Base-by-base conservation (phyloP, 1,140 invertebrate species). In the Teleopsis dalmanni region DNA sequence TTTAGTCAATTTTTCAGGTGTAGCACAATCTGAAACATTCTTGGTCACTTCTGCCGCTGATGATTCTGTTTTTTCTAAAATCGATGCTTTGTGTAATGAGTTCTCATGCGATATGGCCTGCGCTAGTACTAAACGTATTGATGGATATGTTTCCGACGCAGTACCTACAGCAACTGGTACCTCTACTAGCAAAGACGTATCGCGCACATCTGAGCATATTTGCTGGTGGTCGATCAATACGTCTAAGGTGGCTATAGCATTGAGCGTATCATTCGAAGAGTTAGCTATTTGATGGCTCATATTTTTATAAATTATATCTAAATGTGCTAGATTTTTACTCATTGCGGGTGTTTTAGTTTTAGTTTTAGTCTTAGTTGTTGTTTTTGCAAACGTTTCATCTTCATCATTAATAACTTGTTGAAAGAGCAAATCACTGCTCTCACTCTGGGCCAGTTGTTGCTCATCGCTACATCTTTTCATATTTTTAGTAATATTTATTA, bases 201-300 rank as follows among this genome's bases (percentile, higher is more conserved):
- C 61, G 64, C 64, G 58, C 54, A 58, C 61, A 56, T 67, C 64
- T 67, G 64, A 64, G 54, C 53, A 38, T 38, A 19, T 19, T 16
- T 29, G 23, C 7, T 43, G 23, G 11, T n/a, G n/a, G 13, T 31
- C 26, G 26, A 29, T 27, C n/a, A 29, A n/a, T n/a, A n/a, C n/a
- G n/a, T n/a, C n/a, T n/a, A n/a, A n/a, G n/a, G n/a, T n/a, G n/a
- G n/a, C n/a, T n/a, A n/a, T n/a, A n/a, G n/a, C n/a, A n/a, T n/a
- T n/a, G n/a, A n/a, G n/a, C n/a, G n/a, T n/a, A n/a, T n/a, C n/a
- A n/a, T n/a, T n/a, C n/a, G n/a, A n/a, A n/a, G n/a, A n/a, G n/a
- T n/a, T n/a, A n/a, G n/a, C n/a, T n/a, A n/a, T n/a, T n/a, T n/a
- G n/a, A n/a, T 31, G 10, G 22, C 21, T 41, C 19, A 26, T 43